Percentiles rank a stretch among this genome's conserved stretches.
Conservation (phyloP, 2,113 vertebrate genomes). For the Phalacrocorax carbo region DNA sequence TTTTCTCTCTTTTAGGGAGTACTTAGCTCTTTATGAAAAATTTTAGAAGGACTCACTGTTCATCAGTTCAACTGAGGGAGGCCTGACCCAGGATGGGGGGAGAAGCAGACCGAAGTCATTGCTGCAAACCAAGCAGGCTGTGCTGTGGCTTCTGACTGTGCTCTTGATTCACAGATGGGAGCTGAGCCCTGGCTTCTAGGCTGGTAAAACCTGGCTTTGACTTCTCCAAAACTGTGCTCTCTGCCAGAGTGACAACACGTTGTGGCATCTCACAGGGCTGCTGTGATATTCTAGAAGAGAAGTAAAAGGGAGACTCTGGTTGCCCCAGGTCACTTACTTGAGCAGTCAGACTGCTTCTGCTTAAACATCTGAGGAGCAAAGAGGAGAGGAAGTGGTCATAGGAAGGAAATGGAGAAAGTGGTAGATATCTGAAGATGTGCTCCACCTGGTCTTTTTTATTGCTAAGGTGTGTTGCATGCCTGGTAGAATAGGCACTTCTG, state of each 20-base stretch:
- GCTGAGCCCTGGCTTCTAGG: neutral
- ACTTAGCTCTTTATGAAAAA: neutral
- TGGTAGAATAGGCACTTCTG: neutral
- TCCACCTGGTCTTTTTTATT: neutral
- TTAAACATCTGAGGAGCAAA: neutral
- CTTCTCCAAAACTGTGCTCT: neutral
- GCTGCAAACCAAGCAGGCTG: neutral
- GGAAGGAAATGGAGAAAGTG: neutral
- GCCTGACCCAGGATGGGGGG: too few relatives aligned
- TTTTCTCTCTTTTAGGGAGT: neutral
- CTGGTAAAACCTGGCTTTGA: neutral
- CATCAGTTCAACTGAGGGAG: neutral
- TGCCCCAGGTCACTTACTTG: neutral
- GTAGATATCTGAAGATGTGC: neutral
- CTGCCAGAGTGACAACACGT: fast-evolving
- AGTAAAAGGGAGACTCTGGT: neutral
- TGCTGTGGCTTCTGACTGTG: neutral
- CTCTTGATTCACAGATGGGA: neutral
- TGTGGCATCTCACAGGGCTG: neutral
- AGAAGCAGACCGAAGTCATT: neutral
- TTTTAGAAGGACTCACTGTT: neutral
- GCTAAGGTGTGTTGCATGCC: neutral
- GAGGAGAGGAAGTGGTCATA: neutral
- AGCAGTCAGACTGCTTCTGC: neutral
- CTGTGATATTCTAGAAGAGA: neutral